Conservation (phyloP, 2,797 vertebrate genomes). For the Acridotheres tristis region DNA sequence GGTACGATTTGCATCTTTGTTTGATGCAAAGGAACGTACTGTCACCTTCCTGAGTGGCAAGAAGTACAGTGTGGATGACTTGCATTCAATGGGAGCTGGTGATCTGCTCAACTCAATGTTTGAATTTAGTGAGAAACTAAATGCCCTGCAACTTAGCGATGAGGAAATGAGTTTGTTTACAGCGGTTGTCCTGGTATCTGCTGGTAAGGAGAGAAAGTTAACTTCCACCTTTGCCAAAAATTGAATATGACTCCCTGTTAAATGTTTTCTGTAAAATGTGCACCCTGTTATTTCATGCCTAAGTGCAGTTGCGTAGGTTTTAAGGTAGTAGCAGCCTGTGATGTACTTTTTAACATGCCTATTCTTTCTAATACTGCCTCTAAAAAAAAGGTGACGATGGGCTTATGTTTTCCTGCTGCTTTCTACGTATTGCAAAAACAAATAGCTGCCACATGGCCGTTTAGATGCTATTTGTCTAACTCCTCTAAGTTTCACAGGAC, state of each 20-base stretch:
- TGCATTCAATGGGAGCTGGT: slow-evolving; percentile 90
- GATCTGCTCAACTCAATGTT: slow-evolving; percentile 97
- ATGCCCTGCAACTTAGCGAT: slow-evolving; percentile 86
- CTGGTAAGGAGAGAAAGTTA: slow-evolving; percentile 83
- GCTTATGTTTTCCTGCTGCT: neutral
- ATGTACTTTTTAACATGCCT: neutral
- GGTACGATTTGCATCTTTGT: slow-evolving; percentile 94
- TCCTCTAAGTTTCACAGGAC: neutral
- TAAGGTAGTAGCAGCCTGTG: neutral
- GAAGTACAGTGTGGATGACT: slow-evolving; percentile 89
- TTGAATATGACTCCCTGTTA: neutral
- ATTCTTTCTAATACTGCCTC: neutral
- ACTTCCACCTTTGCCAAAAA: neutral
- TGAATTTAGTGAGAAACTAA: slow-evolving; percentile 97
- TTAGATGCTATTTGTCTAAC: neutral
- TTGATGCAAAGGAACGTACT: slow-evolving; percentile 90
- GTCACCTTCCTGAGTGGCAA: slow-evolving; percentile 96
- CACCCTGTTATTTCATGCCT: neutral
- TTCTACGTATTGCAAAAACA: neutral
- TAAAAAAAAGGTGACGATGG: neutral
- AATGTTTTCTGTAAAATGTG: neutral
- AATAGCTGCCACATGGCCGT: neutral
- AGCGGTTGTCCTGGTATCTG: slow-evolving; percentile 95
- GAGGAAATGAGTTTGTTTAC: slow-evolving; percentile 98
- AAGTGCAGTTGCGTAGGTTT: neutral